Evolutionary conservation across 2,797 vertebrate species (phyloP), one percentile per base, ranked within the genome.

Genomic region (Mionectes olivaceus): DNA sequence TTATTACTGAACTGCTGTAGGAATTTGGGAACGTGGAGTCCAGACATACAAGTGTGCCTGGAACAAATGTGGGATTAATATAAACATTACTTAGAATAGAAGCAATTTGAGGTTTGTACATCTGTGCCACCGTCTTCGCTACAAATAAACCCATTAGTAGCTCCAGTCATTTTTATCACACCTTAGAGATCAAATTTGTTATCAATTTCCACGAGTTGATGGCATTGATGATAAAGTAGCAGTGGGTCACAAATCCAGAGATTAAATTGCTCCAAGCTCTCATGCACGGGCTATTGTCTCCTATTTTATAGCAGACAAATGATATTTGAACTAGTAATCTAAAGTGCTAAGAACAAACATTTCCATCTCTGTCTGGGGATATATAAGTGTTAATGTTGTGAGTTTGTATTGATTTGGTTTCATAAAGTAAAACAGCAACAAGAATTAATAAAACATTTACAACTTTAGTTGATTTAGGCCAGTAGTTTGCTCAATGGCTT

Each of bases 371-470:
- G 93, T 93, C 95, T 94, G 49, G 89, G 73, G 94, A 90, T 85
- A 79, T 91, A 97, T 92, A 96, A 94, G 90, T 53, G 81, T 94
- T 97, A 97, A 95, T 97, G 77, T 87, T 96, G 86, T 95, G 57
- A 93, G 76, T 73, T 96, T 93, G 65, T 97, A 98, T 97, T 92
- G 91, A 97, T 97, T 97, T 93, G 70, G 87, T 95, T 98, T 96
- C 86, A 96, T 96, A 97, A 97, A 97, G 93, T 95, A 96, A 97
- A 97, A 95, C 49, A 96, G 92, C 87, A 98, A 97, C 69, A 97
- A 89, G 91, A 98, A 98, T 97, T 98, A 97, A 97, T 96, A 97
- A 97, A 97, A 97, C 92, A 96, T 98, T 97, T 97, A 97, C 95
- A 97, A 75, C 92, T 92, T 75, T 53, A 81, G 85, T 97, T 97